These are phyloP conservation scores for Solenodon paradoxus DNA, from an alignment of 2,113 vertebrate genomes.

Conservation along the genomic window DNA sequence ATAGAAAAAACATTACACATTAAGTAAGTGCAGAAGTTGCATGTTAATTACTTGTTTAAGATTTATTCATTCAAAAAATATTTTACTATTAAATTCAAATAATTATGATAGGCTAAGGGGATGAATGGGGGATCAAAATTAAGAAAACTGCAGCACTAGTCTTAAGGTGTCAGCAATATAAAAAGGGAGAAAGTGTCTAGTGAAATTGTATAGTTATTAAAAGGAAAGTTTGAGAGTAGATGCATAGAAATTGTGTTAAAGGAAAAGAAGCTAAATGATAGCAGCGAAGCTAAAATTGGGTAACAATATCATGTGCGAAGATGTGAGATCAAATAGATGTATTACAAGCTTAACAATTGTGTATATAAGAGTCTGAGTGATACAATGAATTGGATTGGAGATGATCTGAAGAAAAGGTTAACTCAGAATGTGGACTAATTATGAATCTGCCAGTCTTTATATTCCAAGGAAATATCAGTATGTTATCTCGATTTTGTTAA, in stretches of 20 bases:
- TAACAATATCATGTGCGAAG: not conserved
- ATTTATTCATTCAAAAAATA: not conserved
- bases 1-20: not conserved
- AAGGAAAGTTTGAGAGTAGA: not conserved
- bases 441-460: not conserved
- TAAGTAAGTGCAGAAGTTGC: not conserved
- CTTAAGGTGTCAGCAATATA: not conserved
- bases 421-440: not conserved
- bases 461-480: not conserved
- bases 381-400: not conserved
- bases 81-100: slow-evolving; percentile 33
- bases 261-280: not conserved
- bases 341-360: not conserved
- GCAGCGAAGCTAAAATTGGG: not conserved
- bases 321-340: not conserved
- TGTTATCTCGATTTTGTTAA: not conserved
- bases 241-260: not conserved
- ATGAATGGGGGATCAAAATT: not conserved
- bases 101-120: not conserved
- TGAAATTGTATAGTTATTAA: not conserved
- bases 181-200: not conserved
- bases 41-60: not conserved
- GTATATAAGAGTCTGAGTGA: not conserved
- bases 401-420: not conserved
- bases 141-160: not conserved